A percentile compares a stretch with the other conserved stretches of the same genome.
These are phyloP conservation scores for Gymnodraco acuticeps DNA, from an alignment of 2,797 vertebrate genomes.

Conservation along the genomic window DNA sequence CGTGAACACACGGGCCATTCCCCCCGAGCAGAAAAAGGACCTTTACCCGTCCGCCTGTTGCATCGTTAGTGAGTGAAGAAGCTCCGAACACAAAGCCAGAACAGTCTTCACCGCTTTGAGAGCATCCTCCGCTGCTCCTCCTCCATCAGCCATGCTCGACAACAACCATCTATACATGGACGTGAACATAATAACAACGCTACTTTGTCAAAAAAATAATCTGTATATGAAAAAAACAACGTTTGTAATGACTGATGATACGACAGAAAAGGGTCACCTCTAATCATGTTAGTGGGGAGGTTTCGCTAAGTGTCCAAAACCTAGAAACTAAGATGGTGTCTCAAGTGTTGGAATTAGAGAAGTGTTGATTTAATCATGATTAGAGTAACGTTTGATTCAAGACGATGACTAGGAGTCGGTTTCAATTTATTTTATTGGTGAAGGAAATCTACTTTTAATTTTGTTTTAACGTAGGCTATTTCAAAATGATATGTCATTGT, in stretches of 20 bases:
- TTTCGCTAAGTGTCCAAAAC: constrained; percentile 47
- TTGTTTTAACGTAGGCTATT: constrained; percentile 40
- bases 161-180: constrained; percentile 46
- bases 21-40: constrained; percentile 61
- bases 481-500: constrained; percentile 38
- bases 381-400: constrained; percentile 54
- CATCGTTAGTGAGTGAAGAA: constrained; percentile 69
- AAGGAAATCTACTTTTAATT: constrained; percentile 44
- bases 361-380: constrained; percentile 68
- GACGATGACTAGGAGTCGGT: constrained; percentile 52
- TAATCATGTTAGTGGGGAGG: constrained; percentile 35
- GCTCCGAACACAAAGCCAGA: constrained; percentile 59
- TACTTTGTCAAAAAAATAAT: constrained; percentile 46
- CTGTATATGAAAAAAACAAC: constrained; percentile 52
- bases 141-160: constrained; percentile 47
- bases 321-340: constrained; percentile 47
- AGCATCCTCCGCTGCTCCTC: constrained; percentile 56
- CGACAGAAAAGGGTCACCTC: constrained; percentile 27
- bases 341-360: constrained; percentile 65
- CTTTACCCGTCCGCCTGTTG: constrained; percentile 71
- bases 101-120: constrained; percentile 52
- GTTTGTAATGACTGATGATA: constrained; percentile 30
- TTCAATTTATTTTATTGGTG: constrained; percentile 62
- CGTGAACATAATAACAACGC: constrained; percentile 31
- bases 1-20: constrained; percentile 79